Percentiles rank a stretch among this genome's conserved stretches.
phyloP scores from a whole-genome alignment of 1,140 invertebrate species.

The Nylanderia fulva region DNA sequence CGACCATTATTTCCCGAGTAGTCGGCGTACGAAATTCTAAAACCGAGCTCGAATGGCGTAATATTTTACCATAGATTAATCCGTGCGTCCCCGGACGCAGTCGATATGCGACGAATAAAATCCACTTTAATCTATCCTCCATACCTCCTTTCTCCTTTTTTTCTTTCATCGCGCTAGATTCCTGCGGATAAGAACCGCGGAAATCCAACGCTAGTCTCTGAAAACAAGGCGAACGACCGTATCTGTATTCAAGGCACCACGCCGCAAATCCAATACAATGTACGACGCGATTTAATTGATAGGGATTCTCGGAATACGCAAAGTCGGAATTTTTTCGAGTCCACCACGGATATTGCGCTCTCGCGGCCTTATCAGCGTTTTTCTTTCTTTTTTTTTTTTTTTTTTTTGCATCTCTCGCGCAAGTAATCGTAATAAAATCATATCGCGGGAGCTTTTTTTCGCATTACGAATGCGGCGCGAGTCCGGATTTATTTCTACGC shows the following conservation, averaged over 20 bases:
- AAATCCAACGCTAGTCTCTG: neutral
- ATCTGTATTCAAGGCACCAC: conserved; percentile 50
- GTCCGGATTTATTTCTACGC: conserved; percentile 47
- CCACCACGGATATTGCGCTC: neutral
- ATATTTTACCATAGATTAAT: conserved; percentile 62
- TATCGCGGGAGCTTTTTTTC: conserved; percentile 12
- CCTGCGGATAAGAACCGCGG: conserved; percentile 38
- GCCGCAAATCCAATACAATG: conserved; percentile 42
- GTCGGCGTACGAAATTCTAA: conserved; percentile 43
- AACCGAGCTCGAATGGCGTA: conserved; percentile 51
- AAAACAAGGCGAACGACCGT: conserved; percentile 44
- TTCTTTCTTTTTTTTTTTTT: too few species aligned
- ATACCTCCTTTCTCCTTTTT: too few species aligned
- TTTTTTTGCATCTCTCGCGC: too few species aligned
- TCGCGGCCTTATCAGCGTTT: conserved; percentile 50
- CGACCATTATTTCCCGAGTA: conserved; percentile 45
- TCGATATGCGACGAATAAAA: conserved; percentile 60
- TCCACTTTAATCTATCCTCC: conserved; percentile 51
- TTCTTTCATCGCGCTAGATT: neutral
- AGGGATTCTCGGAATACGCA: conserved; percentile 16
- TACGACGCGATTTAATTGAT: conserved; percentile 56
- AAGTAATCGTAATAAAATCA: conserved; percentile 51
- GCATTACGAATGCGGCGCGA: conserved; percentile 44
- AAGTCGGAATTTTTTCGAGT: conserved; percentile 40
- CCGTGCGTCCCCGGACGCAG: conserved; percentile 7